Evolutionary conservation across 2,888 invertebrate species (phyloP), one percentile per base, ranked within the genome.

Genomic region (Drosophila picticornis): DNA sequence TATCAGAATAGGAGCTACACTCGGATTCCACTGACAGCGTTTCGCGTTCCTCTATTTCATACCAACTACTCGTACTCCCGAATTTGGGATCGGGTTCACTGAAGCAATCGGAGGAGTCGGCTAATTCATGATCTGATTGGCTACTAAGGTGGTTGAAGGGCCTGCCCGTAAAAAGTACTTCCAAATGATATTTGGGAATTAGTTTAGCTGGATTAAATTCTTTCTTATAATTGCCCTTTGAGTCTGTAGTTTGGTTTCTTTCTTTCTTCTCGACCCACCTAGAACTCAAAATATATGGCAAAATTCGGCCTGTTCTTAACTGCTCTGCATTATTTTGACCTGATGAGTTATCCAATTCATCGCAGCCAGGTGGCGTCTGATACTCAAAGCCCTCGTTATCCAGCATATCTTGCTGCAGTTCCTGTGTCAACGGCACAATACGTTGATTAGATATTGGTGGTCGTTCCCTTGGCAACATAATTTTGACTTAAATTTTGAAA

Each of bases 321-420:
- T 46, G 46, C 4, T 16, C 25, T 4, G 25, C 25, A 9, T 46
- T 16, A 25, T 46, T 46, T 25, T 9, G 16, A 16, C 5, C 10
- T 2, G n/a, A 40, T n/a, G 10, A 40, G 10, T n/a, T n/a, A n/a
- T 1, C 25, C 2, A 46, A 46, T 25, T 16, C 13, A 40, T 36
- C 72, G 11, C 48, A 55, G 22, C 75, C 53, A 50, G 66, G 55
- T 36, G 63, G 63, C 48, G 79, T 55, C 32, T 76, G 79, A 58
- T 67, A 68, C 29, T 77, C 75, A 1, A 10, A 11, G 0, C 31
- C 51, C 29, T 67, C 57, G 25, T 63, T 32, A 7, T 55, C 51
- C 59, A 65, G 1, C 59, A 84, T 74, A 53, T 74, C 75, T 19
- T 58, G 32, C 4, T 64, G 43, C 0, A 84, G 43, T 31, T 80